A percentile compares a stretch with the other conserved stretches of the same genome.
These are phyloP conservation scores for Portevinia maculata DNA, from an alignment of 2,888 invertebrate species.

Conservation along the genomic window DNA sequence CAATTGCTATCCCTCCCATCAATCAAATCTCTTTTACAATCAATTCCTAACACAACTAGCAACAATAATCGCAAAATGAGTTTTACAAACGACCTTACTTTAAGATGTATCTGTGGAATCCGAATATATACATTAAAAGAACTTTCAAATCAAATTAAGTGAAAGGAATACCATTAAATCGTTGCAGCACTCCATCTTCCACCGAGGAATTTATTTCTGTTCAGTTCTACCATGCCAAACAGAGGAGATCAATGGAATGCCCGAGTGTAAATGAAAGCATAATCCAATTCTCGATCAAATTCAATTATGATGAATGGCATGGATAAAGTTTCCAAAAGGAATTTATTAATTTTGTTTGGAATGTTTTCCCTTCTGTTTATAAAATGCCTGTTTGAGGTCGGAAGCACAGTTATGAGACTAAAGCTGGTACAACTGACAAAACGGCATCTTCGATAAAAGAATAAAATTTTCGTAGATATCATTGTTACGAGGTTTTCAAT, in stretches of 20 bases:
- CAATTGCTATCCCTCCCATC: neutral
- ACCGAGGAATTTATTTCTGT: neutral
- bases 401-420: neutral
- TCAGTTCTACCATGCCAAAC: neutral
- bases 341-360: constrained; percentile 43
- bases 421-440: neutral
- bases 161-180: neutral
- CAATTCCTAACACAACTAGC: neutral
- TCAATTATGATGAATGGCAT: constrained; percentile 9
- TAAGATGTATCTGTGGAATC: constrained; percentile 50
- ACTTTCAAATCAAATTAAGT: constrained; percentile 11
- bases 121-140: constrained; percentile 32
- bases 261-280: constrained; percentile 13
- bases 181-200: neutral
- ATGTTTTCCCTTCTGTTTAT: constrained; percentile 9
- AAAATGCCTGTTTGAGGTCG: neutral
- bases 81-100: constrained; percentile 30
- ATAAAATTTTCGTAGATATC: neutral
- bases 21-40: neutral
- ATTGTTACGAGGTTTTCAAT: neutral
- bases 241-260: neutral
- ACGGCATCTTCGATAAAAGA: neutral
- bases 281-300: neutral
- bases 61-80: constrained; percentile 3
- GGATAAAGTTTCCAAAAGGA: constrained; percentile 32